Conservation (phyloP, 2,797 vertebrate genomes). For the Erpetoichthys calabaricus region DNA sequence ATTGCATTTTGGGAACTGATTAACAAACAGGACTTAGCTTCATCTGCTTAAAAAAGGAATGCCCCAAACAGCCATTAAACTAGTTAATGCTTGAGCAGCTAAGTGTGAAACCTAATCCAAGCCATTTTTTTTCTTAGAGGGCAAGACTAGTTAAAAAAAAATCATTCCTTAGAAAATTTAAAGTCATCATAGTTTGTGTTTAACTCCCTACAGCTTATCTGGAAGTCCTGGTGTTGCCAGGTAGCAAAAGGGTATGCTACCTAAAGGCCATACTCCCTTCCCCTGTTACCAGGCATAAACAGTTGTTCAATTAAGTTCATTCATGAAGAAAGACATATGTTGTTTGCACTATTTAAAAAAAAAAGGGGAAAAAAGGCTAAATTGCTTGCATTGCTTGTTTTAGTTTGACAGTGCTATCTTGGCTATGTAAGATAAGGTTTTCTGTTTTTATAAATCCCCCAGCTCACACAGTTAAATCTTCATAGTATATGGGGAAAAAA, state of each 20-base stretch:
- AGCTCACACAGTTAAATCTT: too few relatives aligned
- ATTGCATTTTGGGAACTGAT: background rate
- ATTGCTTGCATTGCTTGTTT: too few relatives aligned
- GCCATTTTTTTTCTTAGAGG: conserved; percentile 25
- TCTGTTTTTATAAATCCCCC: too few relatives aligned
- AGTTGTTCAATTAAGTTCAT: background rate
- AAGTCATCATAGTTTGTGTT: conserved; percentile 2
- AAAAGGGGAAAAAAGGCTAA: too few relatives aligned
- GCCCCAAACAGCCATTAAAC: background rate
- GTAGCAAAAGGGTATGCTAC: conserved; percentile 1
- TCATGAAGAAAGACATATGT: too few relatives aligned
- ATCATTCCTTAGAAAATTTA: conserved; percentile 5
- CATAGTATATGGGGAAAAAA: too few relatives aligned
- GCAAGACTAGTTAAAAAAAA: conserved; percentile 22
- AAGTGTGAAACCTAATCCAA: background rate
- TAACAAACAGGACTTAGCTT: background rate
- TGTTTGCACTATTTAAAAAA: too few relatives aligned
- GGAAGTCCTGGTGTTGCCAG: conserved; percentile 9
- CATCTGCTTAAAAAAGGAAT: conserved; percentile 7
- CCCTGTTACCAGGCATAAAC: background rate
- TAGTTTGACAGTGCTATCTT: too few relatives aligned
- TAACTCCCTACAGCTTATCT: conserved; percentile 8
- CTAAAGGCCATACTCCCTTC: background rate
- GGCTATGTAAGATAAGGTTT: too few relatives aligned
- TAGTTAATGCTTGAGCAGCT: background rate